Base-by-base conservation (phyloP, 64 coral and sea anemone genomes). In the Porites lutea region DNA sequence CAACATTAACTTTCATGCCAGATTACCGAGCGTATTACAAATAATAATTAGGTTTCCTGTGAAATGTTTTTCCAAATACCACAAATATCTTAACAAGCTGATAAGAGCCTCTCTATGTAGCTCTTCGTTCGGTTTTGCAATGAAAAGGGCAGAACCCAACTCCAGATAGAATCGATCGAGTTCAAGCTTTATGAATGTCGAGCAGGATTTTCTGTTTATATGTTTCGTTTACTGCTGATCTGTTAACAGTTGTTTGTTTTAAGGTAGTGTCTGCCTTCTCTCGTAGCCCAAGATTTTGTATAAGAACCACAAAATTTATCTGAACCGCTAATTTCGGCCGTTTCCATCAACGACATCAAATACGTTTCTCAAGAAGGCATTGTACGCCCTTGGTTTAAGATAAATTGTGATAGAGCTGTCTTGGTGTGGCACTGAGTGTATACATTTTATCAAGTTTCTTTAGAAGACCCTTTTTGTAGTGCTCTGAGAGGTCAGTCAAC, bases 321-420 rank as follows among this genome's bases (percentile, higher is more conserved):
- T 57, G 23, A 23, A 37, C 13, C 4, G 71, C 73, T 67, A 84
- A 68, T n/a, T 68, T 53, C 52, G 9, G 63, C 13, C 61, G 65
- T 84, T 65, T 84, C 81, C 81, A 46, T 84, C 81, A 84, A 52
- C 81, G 48, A 20, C 23, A 19, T 19, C 15, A 68, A 84, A 52
- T 37, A 84, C 73, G 49, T 46, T 44, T 16, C 66, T 48, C 48
- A 37, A 8, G 66, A 44, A 5, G 37, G 12, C 78, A 18, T 58
- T 52, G 5, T 9, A 18, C 48, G 61, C 19, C 14, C 6, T 65
- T 83, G 37, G 49, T 12, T 65, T 16, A 18, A 16, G 44, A 49
- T 48, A 76, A 18, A 76, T 76, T 13, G 21, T 11, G 79, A 16
- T 65, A n/a, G 22, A 19, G 9, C 48, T 48, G 27, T 37, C 27